Evolutionary conservation across 2,888 invertebrate species (phyloP), one percentile per base, ranked within the genome.

Genomic region (Acrobasis repandana): DNA sequence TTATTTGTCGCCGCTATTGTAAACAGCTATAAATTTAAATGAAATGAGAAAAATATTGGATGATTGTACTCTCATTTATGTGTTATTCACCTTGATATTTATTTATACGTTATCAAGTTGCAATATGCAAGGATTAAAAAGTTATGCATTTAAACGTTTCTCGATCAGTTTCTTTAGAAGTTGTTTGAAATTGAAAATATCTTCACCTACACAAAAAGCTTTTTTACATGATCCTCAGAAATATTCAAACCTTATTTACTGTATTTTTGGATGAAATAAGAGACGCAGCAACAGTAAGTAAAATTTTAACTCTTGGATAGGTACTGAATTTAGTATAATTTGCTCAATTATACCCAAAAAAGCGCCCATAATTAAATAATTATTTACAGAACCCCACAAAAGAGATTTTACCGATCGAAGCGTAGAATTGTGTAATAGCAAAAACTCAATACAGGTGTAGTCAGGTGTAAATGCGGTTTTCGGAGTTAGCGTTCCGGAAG

Each of bases 391-490:
- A 60, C 60, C 56, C 56, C 50, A 57, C 56, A 67, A 63, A 56
- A 51, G 57, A 56, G 59, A 52, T 61, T 63, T 62, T 50, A 62
- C 64, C 67, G 68, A 69, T 66, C 60, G 69, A 65, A 73, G 66
- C 69, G 67, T 76, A 70, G 72, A 77, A 80, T 78, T 76, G 65
- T 65, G 73, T 82, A 79, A 81, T 75, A 71, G 74, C 67, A 80
- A 80, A 80, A 77, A 73, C 61, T 68, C 69, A 69, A 75, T 67
- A 67, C 70, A 67, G 73, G 74, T 74, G 79, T 76, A 84, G 75
- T 88, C 83, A 86, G 78, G 87, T 86, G 87, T 83, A 82, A 83
- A 75, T 77, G 77, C 72, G 80, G 81, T 83, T 83, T 80, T 77
- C 74, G 71, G 73, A 80, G 71, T 74, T 70, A 81, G 70, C 75